Evolutionary conservation across 2,113 vertebrate genomes (phyloP), one percentile per base, ranked within the genome.

Genomic region (Onychostruthus taczanowskii): DNA sequence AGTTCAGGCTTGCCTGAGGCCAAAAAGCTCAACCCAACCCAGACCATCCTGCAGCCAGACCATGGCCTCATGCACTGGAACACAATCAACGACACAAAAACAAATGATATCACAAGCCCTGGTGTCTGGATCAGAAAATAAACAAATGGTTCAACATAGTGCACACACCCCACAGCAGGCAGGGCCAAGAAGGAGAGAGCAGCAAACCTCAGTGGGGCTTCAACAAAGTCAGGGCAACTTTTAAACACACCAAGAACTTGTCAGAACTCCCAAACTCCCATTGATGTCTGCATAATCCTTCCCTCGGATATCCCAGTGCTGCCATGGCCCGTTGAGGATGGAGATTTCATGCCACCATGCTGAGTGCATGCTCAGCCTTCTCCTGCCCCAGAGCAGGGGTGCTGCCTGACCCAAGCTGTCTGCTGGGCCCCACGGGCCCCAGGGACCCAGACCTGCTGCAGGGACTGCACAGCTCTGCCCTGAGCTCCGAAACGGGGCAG

Each of bases 401-500:
- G 9, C 10, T 31, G 53, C 43, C 58, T 41, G 1, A 11, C 9
- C 16, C 0, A 0, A 72, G 72, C 56, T 67, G 14, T 22, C 26
- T 67, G 56, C 41, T 31, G 47, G 22, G 26, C 31, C 22, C 53
- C 64, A 59, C 5, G 27, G 28, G 23, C 10, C 58, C 4, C 5
- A 4, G 18, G 55, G 30, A 50, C 37, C 23, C 43, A 44, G 13
- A 61, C 16, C 7, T 84, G 37, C 44, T 5, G 2, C 44, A 68
- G 30, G 58, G 17, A 50, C 35, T 2, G 0, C 28, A 23, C 0
- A 0, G 19, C 37, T 66, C 35, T 23, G 11, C 19, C 13, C 46
- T 23, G 26, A 50, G 19, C 33, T 58, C 67, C 7, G n/a, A 39
- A 27, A 41, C 22, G 24, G 30, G 44, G 30, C 50, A 58, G 9